A percentile compares a stretch with the other conserved stretches of the same genome.
Conservation (phyloP, 2,113 vertebrate species). For the Tauraco erythrolophus region DNA sequence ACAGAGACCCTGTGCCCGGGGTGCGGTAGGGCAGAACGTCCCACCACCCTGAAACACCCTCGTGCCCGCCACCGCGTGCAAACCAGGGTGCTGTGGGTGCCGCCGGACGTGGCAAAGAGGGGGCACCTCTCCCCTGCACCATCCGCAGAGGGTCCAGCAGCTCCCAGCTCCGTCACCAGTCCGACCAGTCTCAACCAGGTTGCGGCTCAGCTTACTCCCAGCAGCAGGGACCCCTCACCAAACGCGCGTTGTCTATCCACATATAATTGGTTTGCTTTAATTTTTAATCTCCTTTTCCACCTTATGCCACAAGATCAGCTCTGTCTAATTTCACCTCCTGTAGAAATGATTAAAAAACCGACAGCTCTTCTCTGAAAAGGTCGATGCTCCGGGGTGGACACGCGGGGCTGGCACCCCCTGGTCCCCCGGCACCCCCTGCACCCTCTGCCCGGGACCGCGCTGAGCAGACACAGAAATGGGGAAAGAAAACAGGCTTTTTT, state of each 20-base stretch:
- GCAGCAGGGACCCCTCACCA: not conserved
- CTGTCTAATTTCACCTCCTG: not conserved
- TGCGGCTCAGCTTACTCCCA: not conserved
- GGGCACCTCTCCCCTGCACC: not conserved
- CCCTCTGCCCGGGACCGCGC: rapidly evolving
- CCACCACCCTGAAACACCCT: not conserved
- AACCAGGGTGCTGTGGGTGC: not conserved
- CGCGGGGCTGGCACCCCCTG: rapidly evolving
- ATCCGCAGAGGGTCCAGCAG: not conserved
- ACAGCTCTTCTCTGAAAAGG: not conserved
- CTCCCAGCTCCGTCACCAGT: not conserved
- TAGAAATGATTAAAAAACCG: not conserved
- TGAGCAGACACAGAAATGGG: not conserved
- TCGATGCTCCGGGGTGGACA: rapidly evolving
- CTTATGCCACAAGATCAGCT: not conserved
- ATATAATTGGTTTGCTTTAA: rapidly evolving
- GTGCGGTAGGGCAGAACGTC: not conserved
- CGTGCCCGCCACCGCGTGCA: rapidly evolving
- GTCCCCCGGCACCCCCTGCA: rapidly evolving
- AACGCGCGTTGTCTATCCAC: rapidly evolving
- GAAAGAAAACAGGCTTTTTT: not conserved
- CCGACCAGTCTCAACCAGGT: not conserved
- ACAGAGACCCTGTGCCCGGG: not conserved
- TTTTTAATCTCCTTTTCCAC: not conserved
- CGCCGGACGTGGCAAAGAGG: not conserved